These are phyloP conservation scores for Callinectes sapidus DNA, from an alignment of 2,888 invertebrate species.

Conservation along the genomic window DNA sequence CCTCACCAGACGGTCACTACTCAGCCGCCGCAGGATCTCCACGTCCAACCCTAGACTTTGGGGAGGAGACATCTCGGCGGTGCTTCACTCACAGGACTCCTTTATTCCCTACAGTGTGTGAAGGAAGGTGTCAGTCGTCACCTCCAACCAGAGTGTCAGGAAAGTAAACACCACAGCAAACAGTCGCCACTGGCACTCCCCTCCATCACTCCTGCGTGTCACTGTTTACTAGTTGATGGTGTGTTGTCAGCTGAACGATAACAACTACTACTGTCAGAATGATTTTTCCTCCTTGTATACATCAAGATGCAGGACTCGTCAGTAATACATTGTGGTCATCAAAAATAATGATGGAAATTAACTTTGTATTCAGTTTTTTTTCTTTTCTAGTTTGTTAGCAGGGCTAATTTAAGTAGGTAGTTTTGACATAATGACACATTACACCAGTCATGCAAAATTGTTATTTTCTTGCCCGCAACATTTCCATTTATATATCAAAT, in stretches of 20 bases:
- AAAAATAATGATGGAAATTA: not conserved
- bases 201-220: not conserved
- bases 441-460: too few relatives aligned
- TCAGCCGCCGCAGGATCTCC: conserved; percentile 84
- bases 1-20: conserved; percentile 84
- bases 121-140: too few relatives aligned
- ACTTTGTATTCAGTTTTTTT: too few relatives aligned
- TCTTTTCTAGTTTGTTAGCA: too few relatives aligned
- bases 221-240: not conserved
- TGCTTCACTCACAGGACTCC: not conserved
- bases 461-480: too few relatives aligned
- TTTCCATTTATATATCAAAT: too few relatives aligned
- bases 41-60: conserved; percentile 54
- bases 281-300: too few relatives aligned
- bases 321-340: not conserved
- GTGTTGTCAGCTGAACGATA: not conserved
- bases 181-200: not conserved
- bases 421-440: too few relatives aligned
- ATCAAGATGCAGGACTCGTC: too few relatives aligned
- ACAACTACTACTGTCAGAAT: too few relatives aligned
- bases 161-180: not conserved
- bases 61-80: conserved; percentile 42
- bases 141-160: not conserved
- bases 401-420: too few relatives aligned
- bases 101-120: not conserved